Base-by-base conservation (phyloP, 2,888 invertebrate genomes). In the Polylopha cassiicola region DNA sequence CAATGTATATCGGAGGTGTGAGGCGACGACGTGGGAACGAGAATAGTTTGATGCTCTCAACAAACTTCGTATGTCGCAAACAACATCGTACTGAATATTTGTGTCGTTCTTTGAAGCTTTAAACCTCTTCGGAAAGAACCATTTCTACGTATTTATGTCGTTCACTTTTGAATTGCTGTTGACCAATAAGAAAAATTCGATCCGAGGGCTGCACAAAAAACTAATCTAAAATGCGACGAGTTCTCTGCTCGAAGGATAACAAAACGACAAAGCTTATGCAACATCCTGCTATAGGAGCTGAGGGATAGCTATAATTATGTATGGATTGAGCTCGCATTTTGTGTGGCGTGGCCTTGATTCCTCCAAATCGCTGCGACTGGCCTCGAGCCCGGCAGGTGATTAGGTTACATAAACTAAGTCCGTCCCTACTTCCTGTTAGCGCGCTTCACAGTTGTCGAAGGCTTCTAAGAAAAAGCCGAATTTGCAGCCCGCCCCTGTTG, bases 341-440 rank as follows among this genome's bases (percentile, higher is more conserved):
- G 77, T 63, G 63, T 69, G 70, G 50, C 52, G 59, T 79, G 72
- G 68, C 84, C 84, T 84, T 84, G 81, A 72, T 80, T 80, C 81
- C 82, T 79, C 68, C 73, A 65, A 71, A 70, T 61, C 58, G 57
- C 53, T 61, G 61, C 57, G 58, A 45, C 63, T 76, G 76, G 73
- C 79, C 80, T 77, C 75, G 75, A 72, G 64, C 65, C 43, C 52
- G 72, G 79, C 82, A 85, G 85, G 84, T 85, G 85, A 85, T 85
- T 85, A 80, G 76, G 80, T 85, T 85, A 84, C 84, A 82, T 82
- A 84, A 82, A 80, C 80, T 80, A 71, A 75, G 75, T 62, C 73
- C 76, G 71, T 73, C 81, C 79, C 81, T 66, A 81, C 80, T 85
- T 84, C 84, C 85, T 82, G 81, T 73, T 76, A 68, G 71, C 75